Evolutionary conservation across 2,797 vertebrate genomes (phyloP).

Genomic region (Orestias chungarensis): DNA sequence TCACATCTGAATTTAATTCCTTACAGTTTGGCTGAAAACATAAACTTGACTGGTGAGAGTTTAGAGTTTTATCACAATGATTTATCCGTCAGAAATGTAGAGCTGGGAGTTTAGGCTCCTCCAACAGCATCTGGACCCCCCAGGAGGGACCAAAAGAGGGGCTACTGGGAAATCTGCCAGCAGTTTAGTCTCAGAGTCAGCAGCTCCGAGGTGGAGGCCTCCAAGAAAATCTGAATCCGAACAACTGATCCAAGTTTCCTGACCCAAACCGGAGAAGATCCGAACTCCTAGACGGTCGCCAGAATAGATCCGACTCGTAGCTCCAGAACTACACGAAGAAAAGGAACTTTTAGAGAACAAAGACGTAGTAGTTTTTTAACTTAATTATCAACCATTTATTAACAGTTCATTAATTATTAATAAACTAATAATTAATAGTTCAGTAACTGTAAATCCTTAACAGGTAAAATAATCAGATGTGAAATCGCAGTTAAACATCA

Average conservation of each 20-base stretch:
- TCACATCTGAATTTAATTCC: constrained; percentile 39
- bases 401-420: too few species aligned
- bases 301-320: too few species aligned
- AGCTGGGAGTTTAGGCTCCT: constrained; percentile 22
- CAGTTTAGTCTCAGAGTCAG: constrained; percentile 49
- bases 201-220: not conserved
- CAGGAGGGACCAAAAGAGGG: constrained; percentile 39
- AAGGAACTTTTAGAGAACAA: not conserved
- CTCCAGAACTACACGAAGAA: not conserved
- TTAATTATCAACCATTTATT: too few species aligned
- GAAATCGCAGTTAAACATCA: too few species aligned
- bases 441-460: too few species aligned
- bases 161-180: constrained; percentile 58
- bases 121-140: constrained; percentile 60
- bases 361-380: too few species aligned
- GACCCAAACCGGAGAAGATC: not conserved
- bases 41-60: constrained; percentile 12
- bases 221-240: constrained; percentile 7
- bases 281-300: not conserved
- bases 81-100: constrained; percentile 36
- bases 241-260: not conserved
- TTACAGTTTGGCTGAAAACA: constrained; percentile 31
- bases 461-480: too few species aligned
- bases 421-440: too few species aligned
- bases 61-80: constrained; percentile 28